Conservation (phyloP, 2,888 invertebrate species). For the Kryphioiulus occultus region DNA sequence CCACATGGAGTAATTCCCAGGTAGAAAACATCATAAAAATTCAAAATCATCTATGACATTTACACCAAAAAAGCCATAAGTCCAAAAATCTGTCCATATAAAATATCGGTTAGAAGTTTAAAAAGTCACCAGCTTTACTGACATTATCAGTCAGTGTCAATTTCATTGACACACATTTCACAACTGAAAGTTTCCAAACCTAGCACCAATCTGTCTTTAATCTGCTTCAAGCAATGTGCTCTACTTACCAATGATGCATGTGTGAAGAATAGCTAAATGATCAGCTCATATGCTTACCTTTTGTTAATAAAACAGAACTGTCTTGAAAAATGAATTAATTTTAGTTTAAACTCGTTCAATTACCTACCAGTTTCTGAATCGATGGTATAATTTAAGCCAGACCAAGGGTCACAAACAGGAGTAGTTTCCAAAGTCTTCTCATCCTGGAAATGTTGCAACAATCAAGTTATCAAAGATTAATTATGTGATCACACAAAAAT, state of each 20-base stretch:
- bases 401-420: conserved; percentile 71
- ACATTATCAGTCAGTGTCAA: neutral
- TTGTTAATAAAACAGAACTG: neutral
- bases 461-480: neutral
- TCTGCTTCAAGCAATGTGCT: neutral
- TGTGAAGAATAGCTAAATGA: neutral
- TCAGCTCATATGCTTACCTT: neutral
- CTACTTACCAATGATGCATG: neutral
- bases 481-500: neutral
- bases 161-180: neutral
- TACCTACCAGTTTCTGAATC: conserved; percentile 84
- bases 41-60: neutral
- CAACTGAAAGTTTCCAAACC: neutral
- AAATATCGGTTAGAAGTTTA: neutral
- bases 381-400: conserved; percentile 80
- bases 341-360: neutral
- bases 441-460: conserved; percentile 38
- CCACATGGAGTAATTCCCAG: neutral
- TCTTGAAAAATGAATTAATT: neutral
- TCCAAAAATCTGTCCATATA: neutral
- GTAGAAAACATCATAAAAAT: neutral
- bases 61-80: neutral
- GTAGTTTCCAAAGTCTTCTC: conserved; percentile 44
- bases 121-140: neutral
- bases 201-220: neutral